Base-by-base conservation (phyloP, 2,888 invertebrate genomes). In the Drosophila demipolita region DNA sequence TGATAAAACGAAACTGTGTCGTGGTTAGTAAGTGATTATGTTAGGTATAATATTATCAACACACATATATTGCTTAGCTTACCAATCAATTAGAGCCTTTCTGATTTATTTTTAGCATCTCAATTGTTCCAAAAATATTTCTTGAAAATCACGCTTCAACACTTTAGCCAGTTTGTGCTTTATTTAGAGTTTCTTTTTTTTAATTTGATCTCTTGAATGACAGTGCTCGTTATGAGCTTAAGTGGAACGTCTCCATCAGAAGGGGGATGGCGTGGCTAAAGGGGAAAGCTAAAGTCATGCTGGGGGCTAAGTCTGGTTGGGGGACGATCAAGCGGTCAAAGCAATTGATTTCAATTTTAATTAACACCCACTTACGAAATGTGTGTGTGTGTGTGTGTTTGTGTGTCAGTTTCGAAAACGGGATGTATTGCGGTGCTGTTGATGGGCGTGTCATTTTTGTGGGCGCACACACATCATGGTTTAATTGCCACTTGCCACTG, bases 281-380 rank as follows among this genome's bases (percentile, higher is more conserved):
- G 26, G 49, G 17, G 17, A 29, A 29, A 29, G 50, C 26, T 32
- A 32, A 50, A 50, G 32, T 42, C 42, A 42, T 12, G 7, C 15
- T 23, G 38, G 23, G 20, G 17, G 38, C 38, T 55, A n/a, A 55
- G 26, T 29, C n/a, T 29, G 11, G 53, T 7, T 35, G 32, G 45
- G 29, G 36, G 55, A 45, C 35, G 33, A 36, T 52, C 49, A 38
- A 35, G 42, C 63, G 62, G 57, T 54, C 45, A 61, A 59, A 59
- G 64, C 88, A 86, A 86, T 86, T 86, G 82, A 78, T 87, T 82
- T 75, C 38, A 82, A 78, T 86, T 78, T 82, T 84, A 84, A 86
- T 86, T 88, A 87, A 87, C 89, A 78, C 87, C 82, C 85, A 70
- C 88, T 69, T 33, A 33, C 55, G 23, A 48, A 15, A 17, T 50